Evolutionary conservation across 2,888 invertebrate genomes (phyloP), one percentile per base, ranked within the genome.

Genomic region (Cactoblastis cactorum): DNA sequence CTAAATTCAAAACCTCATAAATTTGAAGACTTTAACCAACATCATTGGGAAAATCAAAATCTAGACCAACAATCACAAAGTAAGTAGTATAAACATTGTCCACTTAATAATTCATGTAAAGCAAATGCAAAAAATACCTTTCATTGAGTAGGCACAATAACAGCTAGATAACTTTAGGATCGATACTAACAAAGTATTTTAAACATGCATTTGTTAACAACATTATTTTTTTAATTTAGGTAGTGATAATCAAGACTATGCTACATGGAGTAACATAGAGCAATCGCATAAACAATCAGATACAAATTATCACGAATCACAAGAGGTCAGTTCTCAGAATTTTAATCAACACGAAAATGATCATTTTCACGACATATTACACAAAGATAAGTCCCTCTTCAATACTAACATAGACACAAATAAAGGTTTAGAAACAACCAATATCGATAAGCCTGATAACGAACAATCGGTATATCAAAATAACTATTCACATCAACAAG

Each of bases 11-110:
- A 54, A 22, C 32, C 38, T 24, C 47, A 54, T 51, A 52, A 65
- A 24, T 17, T 57, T 3, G 50, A 63, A 52, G 45, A 51, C 24
- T 37, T 51, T 33, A 58, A 61, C 1, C 75, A 79, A 38, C 53
- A 57, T 39, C 53, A 54, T 49, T 46, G 51, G 33, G 50, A 55
- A 53, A 49, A 49, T 52, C 49, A 45, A 33, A 61, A 53, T 53
- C 28, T 61, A 22, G 55, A 56, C 32, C 57, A 65, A 53, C 59
- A 72, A 57, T 39, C 43, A 32, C 57, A 61, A 56, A 53, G 56
- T 58, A 61, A 56, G 54, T 61, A n/a, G n/a, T n/a, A n/a, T n/a
- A 50, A 53, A 35, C 48, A n/a, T 34, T 24, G 34, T 35, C n/a
- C n/a, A n/a, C n/a, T n/a, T n/a, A n/a, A n/a, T n/a, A n/a, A n/a